Conservation (phyloP, 2,797 vertebrate species). For the Schizopygopsis pylzovi region DNA sequence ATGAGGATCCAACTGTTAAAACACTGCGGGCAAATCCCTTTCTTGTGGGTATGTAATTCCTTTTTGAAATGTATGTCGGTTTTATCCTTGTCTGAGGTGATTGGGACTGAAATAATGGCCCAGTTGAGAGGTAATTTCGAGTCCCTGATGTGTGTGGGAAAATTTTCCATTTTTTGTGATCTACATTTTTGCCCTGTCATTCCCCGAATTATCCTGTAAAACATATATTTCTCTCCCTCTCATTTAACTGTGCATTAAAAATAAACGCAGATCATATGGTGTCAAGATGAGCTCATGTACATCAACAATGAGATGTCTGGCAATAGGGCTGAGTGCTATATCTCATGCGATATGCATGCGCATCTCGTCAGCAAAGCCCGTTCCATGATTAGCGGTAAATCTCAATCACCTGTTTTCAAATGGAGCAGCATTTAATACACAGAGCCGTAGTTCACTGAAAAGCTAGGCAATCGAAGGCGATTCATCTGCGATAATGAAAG, state of each 20-base stretch:
- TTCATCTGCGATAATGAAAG: too few species aligned
- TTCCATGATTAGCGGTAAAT: too few species aligned
- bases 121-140: background rate
- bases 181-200: background rate
- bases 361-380: too few species aligned
- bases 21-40: background rate
- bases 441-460: too few species aligned
- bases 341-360: too few species aligned
- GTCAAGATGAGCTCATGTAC: background rate
- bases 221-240: background rate
- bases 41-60: background rate
- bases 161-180: background rate
- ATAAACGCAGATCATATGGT: background rate
- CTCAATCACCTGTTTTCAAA: too few species aligned
- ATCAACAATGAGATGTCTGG: background rate
- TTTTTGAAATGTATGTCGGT: background rate
- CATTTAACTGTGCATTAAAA: too few species aligned
- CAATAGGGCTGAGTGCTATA: too few species aligned
- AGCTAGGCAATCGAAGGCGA: too few species aligned
- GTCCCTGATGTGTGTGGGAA: background rate
- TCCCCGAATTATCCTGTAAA: background rate
- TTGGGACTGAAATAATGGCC: background rate
- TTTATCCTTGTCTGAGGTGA: background rate
- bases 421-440: too few species aligned
- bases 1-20: background rate